phyloP scores from a whole-genome alignment of 2,113 vertebrate genomes.

The Clarias macrocephalus region DNA sequence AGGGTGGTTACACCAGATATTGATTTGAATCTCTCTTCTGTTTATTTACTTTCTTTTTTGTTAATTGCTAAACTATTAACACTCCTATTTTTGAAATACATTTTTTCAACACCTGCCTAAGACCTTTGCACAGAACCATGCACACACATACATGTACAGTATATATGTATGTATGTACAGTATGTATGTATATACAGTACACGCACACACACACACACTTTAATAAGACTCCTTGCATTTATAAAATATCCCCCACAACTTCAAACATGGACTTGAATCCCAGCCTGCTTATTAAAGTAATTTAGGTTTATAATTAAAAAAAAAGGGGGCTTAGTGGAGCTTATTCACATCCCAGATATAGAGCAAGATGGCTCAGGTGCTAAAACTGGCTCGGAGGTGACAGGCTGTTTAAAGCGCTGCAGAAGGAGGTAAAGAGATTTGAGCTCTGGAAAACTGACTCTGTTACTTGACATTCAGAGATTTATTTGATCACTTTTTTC shows the following conservation, averaged over 20 bases:
- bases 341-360: constrained; percentile 9
- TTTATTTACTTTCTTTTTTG: too few relatives aligned
- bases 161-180: too few relatives aligned
- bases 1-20: too few relatives aligned
- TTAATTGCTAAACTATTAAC: too few relatives aligned
- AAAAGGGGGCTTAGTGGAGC: constrained; percentile 1
- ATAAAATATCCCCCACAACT: background rate
- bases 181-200: background rate
- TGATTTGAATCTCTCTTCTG: too few relatives aligned
- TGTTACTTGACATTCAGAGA: background rate
- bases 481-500: too few relatives aligned
- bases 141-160: background rate
- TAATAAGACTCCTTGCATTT: background rate
- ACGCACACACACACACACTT: background rate
- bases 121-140: background rate
- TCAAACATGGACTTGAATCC: background rate
- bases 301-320: background rate
- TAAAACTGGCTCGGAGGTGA: constrained; percentile 6
- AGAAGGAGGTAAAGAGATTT: background rate
- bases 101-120: too few relatives aligned
- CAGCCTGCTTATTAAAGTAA: background rate
- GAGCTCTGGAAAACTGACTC: constrained; percentile 35
- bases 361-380: background rate
- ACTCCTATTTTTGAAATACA: too few relatives aligned
- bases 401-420: background rate